Percentiles rank a stretch among this genome's conserved stretches.
phyloP scores from a whole-genome alignment of 2,113 vertebrate genomes.

The Oxygymnocypris stewartii region DNA sequence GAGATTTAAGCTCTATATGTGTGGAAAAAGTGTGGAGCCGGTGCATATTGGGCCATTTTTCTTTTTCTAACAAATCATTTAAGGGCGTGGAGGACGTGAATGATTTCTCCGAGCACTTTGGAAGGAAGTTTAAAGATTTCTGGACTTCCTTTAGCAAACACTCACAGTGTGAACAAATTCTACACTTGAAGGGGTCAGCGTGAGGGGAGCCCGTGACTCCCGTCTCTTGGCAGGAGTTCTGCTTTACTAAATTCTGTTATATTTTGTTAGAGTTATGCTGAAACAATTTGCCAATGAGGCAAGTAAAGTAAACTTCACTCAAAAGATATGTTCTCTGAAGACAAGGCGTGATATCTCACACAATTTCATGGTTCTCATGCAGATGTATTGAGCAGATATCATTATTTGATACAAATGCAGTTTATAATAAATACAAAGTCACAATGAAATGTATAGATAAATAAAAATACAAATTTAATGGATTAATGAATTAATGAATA shows the following conservation, averaged over 20 bases:
- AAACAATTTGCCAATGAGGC: background rate
- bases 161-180: conserved; percentile 52
- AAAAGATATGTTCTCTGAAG: background rate
- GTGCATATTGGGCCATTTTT: background rate
- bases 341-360: background rate
- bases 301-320: background rate
- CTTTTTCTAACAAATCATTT: conserved; percentile 4
- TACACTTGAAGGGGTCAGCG: conserved; percentile 10
- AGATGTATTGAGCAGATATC: background rate
- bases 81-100: background rate
- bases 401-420: background rate
- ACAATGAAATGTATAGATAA: background rate
- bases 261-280: conserved; percentile 9
- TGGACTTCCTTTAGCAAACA: conserved; percentile 53
- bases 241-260: conserved; percentile 1
- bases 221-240: background rate
- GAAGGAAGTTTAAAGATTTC: conserved; percentile 36
- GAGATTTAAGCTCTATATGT: background rate
- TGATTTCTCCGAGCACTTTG: conserved; percentile 20
- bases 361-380: background rate
- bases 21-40: background rate
- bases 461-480: too few species aligned
- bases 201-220: conserved; percentile 14
- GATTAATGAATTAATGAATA: too few species aligned
- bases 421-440: background rate